Evolutionary conservation across 2,888 invertebrate species (phyloP).

Genomic region (Melikaiella ostensackeni): DNA sequence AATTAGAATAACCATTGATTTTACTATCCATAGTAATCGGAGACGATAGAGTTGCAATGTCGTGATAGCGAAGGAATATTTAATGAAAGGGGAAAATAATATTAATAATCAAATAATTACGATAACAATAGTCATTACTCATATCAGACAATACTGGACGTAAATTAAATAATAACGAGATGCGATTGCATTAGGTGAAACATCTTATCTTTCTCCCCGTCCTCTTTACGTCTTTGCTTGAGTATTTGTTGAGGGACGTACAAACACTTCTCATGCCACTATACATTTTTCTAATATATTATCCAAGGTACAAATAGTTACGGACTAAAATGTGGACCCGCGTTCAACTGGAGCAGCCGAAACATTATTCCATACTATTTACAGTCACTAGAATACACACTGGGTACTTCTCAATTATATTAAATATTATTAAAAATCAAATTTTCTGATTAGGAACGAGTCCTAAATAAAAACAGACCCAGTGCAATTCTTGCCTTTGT

Average conservation of each 20-base stretch:
- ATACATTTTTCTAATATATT: conserved; percentile 42
- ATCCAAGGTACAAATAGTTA: conserved; percentile 41
- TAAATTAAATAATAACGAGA: conserved; percentile 68
- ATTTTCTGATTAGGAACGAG: not conserved
- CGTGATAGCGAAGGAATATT: conserved; percentile 37
- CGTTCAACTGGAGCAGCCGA: conserved; percentile 53
- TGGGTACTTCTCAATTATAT: conserved; percentile 47
- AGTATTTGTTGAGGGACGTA: conserved; percentile 57
- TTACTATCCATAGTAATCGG: conserved; percentile 24
- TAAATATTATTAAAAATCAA: conserved; percentile 41
- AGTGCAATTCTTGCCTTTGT: conserved; percentile 9
- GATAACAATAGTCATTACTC: conserved; percentile 50
- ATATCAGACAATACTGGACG: conserved; percentile 69
- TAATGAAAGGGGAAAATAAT: conserved; percentile 24
- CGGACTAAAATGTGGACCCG: conserved; percentile 39
- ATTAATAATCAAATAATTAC: conserved; percentile 49
- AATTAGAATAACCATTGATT: conserved; percentile 46
- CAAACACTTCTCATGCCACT: conserved; percentile 51
- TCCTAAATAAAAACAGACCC: not conserved
- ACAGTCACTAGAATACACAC: conserved; percentile 53
- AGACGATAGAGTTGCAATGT: conserved; percentile 35
- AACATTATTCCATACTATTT: conserved; percentile 49
- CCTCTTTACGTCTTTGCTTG: conserved; percentile 50
- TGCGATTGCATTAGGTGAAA: conserved; percentile 42
- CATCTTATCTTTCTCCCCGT: conserved; percentile 8